A percentile compares a stretch with the other conserved stretches of the same genome.
Conservation (phyloP, 2,888 invertebrate genomes). For the Leptinotarsa tumamoca region DNA sequence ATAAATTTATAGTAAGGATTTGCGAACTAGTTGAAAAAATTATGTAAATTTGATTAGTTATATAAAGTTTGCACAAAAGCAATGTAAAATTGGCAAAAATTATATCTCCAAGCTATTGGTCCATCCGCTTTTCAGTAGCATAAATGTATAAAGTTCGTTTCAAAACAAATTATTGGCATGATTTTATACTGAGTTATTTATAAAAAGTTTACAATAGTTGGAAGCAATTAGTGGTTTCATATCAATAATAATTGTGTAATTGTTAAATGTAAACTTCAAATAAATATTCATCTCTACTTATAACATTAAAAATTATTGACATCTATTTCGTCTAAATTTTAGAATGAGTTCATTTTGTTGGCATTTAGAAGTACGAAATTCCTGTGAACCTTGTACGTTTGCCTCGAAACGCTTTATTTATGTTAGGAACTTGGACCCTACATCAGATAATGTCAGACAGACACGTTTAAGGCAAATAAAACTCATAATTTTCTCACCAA, state of each 20-base stretch:
- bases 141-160: not conserved
- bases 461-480: conserved; percentile 60
- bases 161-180: conserved; percentile 63
- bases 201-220: conserved; percentile 57
- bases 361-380: conserved; percentile 60
- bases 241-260: conserved; percentile 40
- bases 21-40: too few relatives aligned
- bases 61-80: too few relatives aligned
- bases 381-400: conserved; percentile 61
- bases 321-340: conserved; percentile 62
- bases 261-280: conserved; percentile 58
- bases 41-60: too few relatives aligned
- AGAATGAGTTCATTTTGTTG: conserved; percentile 62
- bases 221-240: conserved; percentile 47
- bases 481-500: conserved; percentile 59
- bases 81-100: not conserved
- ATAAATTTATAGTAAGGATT: too few relatives aligned
- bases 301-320: conserved; percentile 61
- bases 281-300: conserved; percentile 61
- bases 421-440: conserved; percentile 65
- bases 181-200: conserved; percentile 58
- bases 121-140: not conserved
- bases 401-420: conserved; percentile 34
- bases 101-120: conserved; percentile 5
- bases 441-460: conserved; percentile 53